These are phyloP conservation scores for Procambarus virginalis DNA, from an alignment of 1,140 invertebrate genomes.

Conservation along the genomic window DNA sequence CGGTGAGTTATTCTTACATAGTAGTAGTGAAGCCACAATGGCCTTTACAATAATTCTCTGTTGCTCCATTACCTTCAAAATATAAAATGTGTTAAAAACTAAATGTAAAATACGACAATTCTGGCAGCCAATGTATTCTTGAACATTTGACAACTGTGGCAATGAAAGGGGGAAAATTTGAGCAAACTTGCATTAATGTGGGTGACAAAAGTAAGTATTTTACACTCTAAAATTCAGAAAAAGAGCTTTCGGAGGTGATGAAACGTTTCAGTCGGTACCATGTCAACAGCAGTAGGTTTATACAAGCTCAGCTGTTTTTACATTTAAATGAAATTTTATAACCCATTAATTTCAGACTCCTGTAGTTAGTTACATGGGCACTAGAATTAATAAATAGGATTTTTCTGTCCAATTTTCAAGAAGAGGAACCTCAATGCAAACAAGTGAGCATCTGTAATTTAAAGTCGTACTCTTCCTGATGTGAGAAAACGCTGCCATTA, in stretches of 20 bases:
- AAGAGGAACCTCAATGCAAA: not conserved
- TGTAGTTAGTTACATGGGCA: not conserved
- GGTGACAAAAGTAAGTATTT: too few species aligned
- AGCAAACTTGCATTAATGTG: too few species aligned
- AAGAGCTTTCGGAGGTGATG: too few species aligned
- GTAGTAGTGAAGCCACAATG: slow-evolving; percentile 15
- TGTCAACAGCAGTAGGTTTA: too few species aligned
- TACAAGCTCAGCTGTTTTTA: too few species aligned
- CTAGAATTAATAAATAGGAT: not conserved
- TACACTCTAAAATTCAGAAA: too few species aligned
- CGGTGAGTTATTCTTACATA: not conserved
- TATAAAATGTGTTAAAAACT: not conserved
- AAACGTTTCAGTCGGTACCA: too few species aligned
- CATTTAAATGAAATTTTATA: too few species aligned
- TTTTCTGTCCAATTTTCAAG: not conserved
- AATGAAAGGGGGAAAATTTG: too few species aligned
- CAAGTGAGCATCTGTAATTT: not conserved
- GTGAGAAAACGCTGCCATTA: not conserved
- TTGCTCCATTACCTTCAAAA: not conserved
- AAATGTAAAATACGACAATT: not conserved
- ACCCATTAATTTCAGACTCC: too few species aligned
- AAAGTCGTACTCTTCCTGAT: not conserved
- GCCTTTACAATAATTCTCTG: not conserved
- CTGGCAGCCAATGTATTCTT: not conserved
- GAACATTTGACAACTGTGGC: too few species aligned